Evolutionary conservation across 2,113 vertebrate genomes (phyloP).

Genomic region (Osmerus eperlanus): DNA sequence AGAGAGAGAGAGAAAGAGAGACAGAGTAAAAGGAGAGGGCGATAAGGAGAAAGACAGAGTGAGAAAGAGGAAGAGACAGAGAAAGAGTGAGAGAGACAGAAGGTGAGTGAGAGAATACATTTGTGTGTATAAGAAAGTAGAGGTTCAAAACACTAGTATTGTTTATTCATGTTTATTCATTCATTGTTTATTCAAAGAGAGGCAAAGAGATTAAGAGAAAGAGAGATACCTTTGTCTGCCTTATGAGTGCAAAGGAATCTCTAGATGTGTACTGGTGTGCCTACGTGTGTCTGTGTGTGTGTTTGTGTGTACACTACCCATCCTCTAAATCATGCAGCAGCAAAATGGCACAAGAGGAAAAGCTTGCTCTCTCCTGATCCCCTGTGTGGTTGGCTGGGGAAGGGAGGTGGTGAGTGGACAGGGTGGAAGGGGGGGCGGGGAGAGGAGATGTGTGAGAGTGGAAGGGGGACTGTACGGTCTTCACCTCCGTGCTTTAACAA

Average conservation of each 20-base stretch:
- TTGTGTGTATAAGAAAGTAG: too few species aligned
- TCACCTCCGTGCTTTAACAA: slow-evolving; percentile 51
- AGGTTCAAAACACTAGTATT: too few species aligned
- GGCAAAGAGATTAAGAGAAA: not conserved
- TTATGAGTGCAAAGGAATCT: too few species aligned
- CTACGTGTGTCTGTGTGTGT: not conserved
- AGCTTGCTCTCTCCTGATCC: slow-evolving; percentile 44
- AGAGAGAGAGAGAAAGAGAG: not conserved
- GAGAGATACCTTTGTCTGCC: not conserved
- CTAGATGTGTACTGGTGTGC: too few species aligned
- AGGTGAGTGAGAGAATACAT: not conserved
- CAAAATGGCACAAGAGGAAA: slow-evolving; percentile 40
- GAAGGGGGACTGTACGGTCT: slow-evolving; percentile 8
- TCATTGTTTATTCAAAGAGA: not conserved
- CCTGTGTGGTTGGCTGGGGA: slow-evolving; percentile 8
- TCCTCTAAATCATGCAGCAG: slow-evolving; percentile 59
- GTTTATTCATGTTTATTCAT: too few species aligned
- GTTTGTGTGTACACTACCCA: slow-evolving; percentile 3
- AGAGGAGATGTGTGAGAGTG: slow-evolving; percentile 23
- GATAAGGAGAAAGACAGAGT: not conserved
- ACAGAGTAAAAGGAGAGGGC: too few species aligned
- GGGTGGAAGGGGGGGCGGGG: slow-evolving; percentile 25
- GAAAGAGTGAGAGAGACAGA: not conserved
- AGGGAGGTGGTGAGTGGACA: not conserved
- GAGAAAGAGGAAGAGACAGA: not conserved